Evolutionary conservation across 2,888 invertebrate species (phyloP), one percentile per base, ranked within the genome.

Genomic region (Hemithea aestivaria): DNA sequence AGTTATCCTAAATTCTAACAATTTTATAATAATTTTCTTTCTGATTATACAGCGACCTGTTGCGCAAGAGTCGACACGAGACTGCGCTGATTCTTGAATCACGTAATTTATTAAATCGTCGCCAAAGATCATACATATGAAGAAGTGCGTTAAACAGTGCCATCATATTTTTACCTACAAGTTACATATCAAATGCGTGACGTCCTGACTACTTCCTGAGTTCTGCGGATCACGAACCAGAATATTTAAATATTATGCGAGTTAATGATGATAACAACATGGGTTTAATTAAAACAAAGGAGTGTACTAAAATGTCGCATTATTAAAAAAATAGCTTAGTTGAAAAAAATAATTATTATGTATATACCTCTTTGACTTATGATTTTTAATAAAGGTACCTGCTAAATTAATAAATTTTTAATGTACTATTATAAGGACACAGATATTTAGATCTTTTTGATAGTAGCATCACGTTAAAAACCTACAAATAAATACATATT

Each of bases 61-160:
- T 83, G 76, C 76, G 82, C 79, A 84, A 85, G 75, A 66, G 77
- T 58, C 71, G 66, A 56, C 78, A 76, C 78, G 62, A 73, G 78
- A 85, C 85, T 85, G 83, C 68, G 80, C 67, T 65, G 71, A 72
- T 73, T 73, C 73, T 68, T 63, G 52, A 55, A 56, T 60, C 62
- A 68, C 77, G 72, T 81, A 79, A 80, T 81, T 80, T 84, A 85
- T 84, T 79, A 82, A 84, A 74, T 74, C 73, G 56, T 64, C 51
- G 56, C 51, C 68, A 53, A 55, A 67, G 71, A 72, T 52, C 47
- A 49, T 48, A 47, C 38, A 37, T 45, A 29, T 35, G 35, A 28
- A 49, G 45, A 46, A 32, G 45, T 16, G 16, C 32, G 49, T 10
- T 36, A 30, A 26, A 28, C 8, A 16, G 22, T 8, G n/a, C 22